Evolutionary conservation across 2,888 invertebrate species (phyloP).

Genomic region (Thymelicus sylvestris): DNA sequence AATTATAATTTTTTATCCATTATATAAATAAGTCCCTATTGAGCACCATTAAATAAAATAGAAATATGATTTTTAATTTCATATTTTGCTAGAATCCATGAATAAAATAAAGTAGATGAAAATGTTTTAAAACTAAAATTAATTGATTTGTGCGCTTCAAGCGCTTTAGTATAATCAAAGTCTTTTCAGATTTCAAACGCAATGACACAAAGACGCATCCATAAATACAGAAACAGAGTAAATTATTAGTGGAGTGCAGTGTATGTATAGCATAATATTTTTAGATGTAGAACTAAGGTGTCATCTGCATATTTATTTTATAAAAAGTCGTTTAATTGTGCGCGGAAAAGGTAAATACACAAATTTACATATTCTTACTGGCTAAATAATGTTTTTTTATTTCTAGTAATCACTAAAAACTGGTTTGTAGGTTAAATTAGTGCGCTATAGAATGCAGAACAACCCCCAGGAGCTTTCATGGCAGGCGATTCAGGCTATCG

Average conservation of each 20-base stretch:
- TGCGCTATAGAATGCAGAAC: conserved; percentile 85
- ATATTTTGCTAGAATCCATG: no score
- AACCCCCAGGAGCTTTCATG: conserved; percentile 86
- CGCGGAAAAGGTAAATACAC: conserved; percentile 71
- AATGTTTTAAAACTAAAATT: no score
- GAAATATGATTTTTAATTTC: no score
- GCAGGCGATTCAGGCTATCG: conserved; percentile 84
- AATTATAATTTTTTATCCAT: no score
- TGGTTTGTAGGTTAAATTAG: conserved; percentile 85
- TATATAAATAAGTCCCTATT: no score
- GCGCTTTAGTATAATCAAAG: conserved; percentile 24
- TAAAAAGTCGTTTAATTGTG: conserved; percentile 62
- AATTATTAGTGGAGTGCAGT: conserved; percentile 54
- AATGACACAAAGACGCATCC: conserved; percentile 51
- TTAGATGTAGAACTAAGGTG: conserved; percentile 84
- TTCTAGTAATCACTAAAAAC: conserved; percentile 73
- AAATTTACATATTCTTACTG: conserved; percentile 45
- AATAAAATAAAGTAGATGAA: no score
- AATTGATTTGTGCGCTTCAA: background rate
- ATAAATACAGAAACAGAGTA: conserved; percentile 49
- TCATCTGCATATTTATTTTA: conserved; percentile 69
- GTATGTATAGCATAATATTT: conserved; percentile 77
- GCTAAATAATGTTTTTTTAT: conserved; percentile 42
- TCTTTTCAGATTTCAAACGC: conserved; percentile 39
- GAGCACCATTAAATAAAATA: no score